Evolutionary conservation across 2,797 vertebrate genomes (phyloP).

Genomic region (Sardinella longiceps): DNA sequence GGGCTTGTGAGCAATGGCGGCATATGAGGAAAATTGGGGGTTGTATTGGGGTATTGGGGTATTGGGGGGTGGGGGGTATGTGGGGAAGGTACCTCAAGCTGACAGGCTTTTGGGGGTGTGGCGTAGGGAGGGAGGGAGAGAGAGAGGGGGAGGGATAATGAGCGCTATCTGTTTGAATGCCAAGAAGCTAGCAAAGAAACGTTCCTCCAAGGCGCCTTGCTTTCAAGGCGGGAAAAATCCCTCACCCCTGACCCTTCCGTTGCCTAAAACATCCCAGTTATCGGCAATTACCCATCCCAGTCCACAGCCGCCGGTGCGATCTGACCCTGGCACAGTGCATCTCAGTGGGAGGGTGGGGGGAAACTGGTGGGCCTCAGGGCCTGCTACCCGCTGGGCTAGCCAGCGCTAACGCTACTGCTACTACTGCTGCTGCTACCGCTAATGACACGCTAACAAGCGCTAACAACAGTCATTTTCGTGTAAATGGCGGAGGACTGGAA

Average conservation of each 20-base stretch:
- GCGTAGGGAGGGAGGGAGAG: too few species aligned
- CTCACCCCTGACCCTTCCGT: conserved; percentile 72
- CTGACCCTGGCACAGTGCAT: conserved; percentile 37
- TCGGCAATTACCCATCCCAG: conserved; percentile 63
- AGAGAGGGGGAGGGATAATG: conserved; percentile 70
- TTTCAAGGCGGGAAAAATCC: conserved; percentile 59
- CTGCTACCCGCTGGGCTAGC: conserved; percentile 3
- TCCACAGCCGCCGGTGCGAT: conserved; percentile 45
- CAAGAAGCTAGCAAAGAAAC: conserved; percentile 61
- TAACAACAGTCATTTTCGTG: conserved; percentile 11
- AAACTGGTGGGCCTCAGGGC: not conserved
- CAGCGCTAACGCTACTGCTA: not conserved
- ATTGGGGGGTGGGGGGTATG: conserved; percentile 56
- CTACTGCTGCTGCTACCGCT: not conserved
- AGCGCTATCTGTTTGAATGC: conserved; percentile 79
- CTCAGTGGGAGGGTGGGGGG: conserved; percentile 38
- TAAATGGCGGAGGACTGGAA: conserved; percentile 12
- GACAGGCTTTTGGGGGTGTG: conserved; percentile 70
- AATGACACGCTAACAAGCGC: conserved; percentile 17
- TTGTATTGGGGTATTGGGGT: not conserved
- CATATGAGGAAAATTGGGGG: too few species aligned
- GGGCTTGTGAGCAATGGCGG: too few species aligned
- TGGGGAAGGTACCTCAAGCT: conserved; percentile 71
- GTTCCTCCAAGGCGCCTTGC: conserved; percentile 2
- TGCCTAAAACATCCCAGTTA: conserved; percentile 66